Percentiles rank a stretch among this genome's conserved stretches.
Evolutionary conservation across 1,140 invertebrate genomes (phyloP).

Genomic region (Macrotrachela quadricornifera): DNA sequence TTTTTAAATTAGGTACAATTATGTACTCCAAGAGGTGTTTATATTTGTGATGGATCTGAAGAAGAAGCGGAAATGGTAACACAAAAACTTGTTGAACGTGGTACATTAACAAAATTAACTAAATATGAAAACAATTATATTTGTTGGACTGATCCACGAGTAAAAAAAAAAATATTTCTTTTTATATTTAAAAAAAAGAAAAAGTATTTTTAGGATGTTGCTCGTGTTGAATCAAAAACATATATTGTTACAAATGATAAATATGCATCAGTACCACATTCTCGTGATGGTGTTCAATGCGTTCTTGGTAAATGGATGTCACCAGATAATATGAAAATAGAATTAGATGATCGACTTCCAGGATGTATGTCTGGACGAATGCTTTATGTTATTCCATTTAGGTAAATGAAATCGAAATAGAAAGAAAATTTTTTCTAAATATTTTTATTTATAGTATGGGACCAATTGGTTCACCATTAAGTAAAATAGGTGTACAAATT

Average conservation of each 20-base stretch:
- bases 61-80: constrained; percentile 48
- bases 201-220: constrained; percentile 68
- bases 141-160: neutral
- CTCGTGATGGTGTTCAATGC: constrained; percentile 18
- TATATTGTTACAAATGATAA: constrained; percentile 68
- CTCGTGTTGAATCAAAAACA: constrained; percentile 77
- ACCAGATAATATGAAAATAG: constrained; percentile 53
- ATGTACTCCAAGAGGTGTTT: constrained; percentile 60
- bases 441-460: too few species aligned
- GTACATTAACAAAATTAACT: constrained; percentile 51
- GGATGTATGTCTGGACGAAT: constrained; percentile 84
- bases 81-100: constrained; percentile 30
- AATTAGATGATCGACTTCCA: constrained; percentile 64
- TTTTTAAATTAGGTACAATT: constrained; percentile 19
- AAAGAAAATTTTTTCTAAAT: too few species aligned
- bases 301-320: constrained; percentile 78
- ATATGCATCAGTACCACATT: constrained; percentile 56
- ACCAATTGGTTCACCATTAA: constrained; percentile 82
- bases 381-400: constrained; percentile 96
- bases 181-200: constrained; percentile 46
- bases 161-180: neutral
- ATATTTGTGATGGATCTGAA: constrained; percentile 75
- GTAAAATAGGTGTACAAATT: constrained; percentile 74
- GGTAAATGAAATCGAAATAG: too few species aligned
- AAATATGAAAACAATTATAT: constrained; percentile 83